Evolutionary conservation across 2,888 invertebrate genomes (phyloP), one percentile per base, ranked within the genome.

Genomic region (Drosophila prolongata): DNA sequence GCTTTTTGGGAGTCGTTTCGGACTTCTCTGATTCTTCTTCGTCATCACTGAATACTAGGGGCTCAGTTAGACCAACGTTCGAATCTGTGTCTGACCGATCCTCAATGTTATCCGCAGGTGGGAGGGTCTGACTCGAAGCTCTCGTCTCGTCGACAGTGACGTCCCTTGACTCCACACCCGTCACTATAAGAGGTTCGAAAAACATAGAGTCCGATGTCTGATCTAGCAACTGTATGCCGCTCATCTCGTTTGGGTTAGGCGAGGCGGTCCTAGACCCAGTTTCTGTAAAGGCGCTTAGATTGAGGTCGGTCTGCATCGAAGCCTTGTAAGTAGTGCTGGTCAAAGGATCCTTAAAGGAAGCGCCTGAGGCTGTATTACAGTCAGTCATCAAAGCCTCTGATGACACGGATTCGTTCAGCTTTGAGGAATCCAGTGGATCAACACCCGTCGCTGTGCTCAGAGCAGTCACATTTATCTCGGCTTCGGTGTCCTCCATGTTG

Each of bases 141-240:
- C 54, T 64, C 3, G 75, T 77, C 72, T 86, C 79, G 19, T 79
- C 87, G 11, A 85, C 38, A 11, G 82, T 85, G 10, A 77, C 55
- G 24, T 81, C 77, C 6, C 68, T 38, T 1, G 86, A 79, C 4
- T 87, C 80, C 9, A 68, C 64, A 16, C 75, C 82, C 6, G 87
- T 86, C 2, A 90, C 78, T 53, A 79, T 59, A 11, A 90, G 64
- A 8, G 78, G 75, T 49, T 91, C 91, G 4, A 83, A 89, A 42
- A 89, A 87, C 40, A 83, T 62, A 0, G 91, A 91, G 37, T 90
- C 91, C 0, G 81, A 71, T 3, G 90, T 89, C 66, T 89, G 80
- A 74, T 91, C 91, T 1, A 91, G 70, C 35, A 89, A 54, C 61
- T 90, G 79, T 38, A 91, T 89, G 8, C 91, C 91, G 59, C 91